Conservation (phyloP, 2,113 vertebrate genomes). For the Brachyistius frenatus region DNA sequence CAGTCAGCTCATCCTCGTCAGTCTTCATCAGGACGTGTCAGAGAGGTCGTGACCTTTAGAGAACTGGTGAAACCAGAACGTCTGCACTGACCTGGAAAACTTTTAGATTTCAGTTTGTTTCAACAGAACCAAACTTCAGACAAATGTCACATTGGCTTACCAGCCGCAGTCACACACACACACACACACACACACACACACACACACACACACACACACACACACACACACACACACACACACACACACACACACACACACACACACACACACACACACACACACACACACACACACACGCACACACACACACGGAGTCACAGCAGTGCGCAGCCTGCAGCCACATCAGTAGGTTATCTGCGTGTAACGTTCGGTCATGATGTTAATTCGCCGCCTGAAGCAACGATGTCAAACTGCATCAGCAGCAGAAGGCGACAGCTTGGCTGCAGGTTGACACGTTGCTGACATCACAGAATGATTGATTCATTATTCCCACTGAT, state of each 20-base stretch:
- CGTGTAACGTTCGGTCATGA: conserved; percentile 19
- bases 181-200: not conserved
- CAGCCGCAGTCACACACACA: not conserved
- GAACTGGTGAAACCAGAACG: conserved; percentile 3
- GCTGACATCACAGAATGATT: conserved; percentile 50
- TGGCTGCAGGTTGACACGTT: conserved; percentile 38
- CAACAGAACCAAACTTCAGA: conserved; percentile 46
- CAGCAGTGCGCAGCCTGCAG: conserved; percentile 27
- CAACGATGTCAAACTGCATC: conserved; percentile 42
- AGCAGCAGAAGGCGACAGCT: conserved; percentile 30
- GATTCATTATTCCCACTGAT: conserved; percentile 10
- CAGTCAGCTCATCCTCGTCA: conserved; percentile 38
- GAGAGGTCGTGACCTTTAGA: conserved; percentile 31
- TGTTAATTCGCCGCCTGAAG: conserved; percentile 44
- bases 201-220: no score
- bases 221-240: no score
- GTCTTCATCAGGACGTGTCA: conserved; percentile 36
- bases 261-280: no score
- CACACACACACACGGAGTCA: conserved; percentile 6
- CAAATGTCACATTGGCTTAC: conserved; percentile 60
- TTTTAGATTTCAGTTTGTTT: conserved; percentile 21
- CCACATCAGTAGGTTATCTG: conserved; percentile 28
- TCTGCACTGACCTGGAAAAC: conserved; percentile 66
- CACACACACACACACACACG: no score
- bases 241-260: no score